phyloP scores from a whole-genome alignment of 2,888 invertebrate species.

The Limnephilus marmoratus region DNA sequence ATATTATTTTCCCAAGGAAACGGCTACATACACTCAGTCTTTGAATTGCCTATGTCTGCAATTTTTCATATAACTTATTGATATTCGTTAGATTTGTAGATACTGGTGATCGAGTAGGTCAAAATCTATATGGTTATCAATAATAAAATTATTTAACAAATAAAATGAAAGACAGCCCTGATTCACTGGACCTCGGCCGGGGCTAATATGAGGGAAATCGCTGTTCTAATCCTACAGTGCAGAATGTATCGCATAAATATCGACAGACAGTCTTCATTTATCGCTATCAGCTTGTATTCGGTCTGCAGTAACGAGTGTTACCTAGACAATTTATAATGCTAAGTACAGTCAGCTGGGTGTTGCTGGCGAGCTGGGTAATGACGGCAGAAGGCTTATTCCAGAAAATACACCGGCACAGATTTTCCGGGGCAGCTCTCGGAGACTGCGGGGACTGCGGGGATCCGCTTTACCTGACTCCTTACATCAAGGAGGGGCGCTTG shows the following conservation, averaged over 20 bases:
- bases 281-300: background rate
- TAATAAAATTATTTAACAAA: background rate
- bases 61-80: too few species aligned
- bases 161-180: background rate
- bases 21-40: too few species aligned
- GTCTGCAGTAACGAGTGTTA: background rate
- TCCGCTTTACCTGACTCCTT: constrained; percentile 87
- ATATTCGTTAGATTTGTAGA: too few species aligned
- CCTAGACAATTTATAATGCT: background rate
- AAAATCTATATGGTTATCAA: too few species aligned
- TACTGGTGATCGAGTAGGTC: too few species aligned
- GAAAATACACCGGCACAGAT: too few species aligned
- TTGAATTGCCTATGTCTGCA: too few species aligned
- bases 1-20: too few species aligned
- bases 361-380: background rate
- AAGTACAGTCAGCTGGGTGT: background rate
- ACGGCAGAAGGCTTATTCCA: too few species aligned
- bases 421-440: too few species aligned
- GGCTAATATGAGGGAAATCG: background rate
- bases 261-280: background rate
- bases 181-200: background rate
- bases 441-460: constrained; percentile 68
- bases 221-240: background rate
- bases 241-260: background rate
- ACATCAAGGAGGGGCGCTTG: constrained; percentile 83